Percentiles rank a stretch among this genome's conserved stretches.
These are phyloP conservation scores for Byasa hedistus DNA, from an alignment of 2,888 invertebrate genomes.

Conservation along the genomic window DNA sequence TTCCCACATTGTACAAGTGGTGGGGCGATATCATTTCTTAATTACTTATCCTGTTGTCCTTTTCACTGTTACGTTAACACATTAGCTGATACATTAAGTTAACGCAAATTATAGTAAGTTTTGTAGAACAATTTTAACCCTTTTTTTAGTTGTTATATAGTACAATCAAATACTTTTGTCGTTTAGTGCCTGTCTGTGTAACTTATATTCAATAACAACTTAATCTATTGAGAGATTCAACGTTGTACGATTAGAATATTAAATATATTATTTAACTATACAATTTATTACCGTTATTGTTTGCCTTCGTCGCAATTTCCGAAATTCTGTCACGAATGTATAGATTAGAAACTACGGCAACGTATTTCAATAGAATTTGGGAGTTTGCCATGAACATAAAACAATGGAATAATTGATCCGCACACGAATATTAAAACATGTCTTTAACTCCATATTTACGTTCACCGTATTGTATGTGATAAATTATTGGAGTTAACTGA, in stretches of 20 bases:
- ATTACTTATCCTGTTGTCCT: slow-evolving; percentile 21
- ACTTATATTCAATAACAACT: neutral
- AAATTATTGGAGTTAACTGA: too few relatives aligned
- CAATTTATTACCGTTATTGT: slow-evolving; percentile 50
- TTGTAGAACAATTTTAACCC: neutral
- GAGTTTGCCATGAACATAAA: slow-evolving; percentile 52
- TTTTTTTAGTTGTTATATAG: neutral
- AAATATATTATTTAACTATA: slow-evolving; percentile 55
- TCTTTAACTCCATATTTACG: neutral
- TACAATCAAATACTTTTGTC: neutral
- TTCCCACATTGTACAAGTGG: slow-evolving; percentile 46
- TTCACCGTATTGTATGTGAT: too few relatives aligned
- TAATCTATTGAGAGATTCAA: slow-evolving; percentile 15
- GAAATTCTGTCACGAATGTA: slow-evolving; percentile 58
- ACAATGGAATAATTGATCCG: slow-evolving; percentile 50
- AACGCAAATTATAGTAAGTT: neutral
- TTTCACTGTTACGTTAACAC: slow-evolving; percentile 4
- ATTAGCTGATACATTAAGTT: neutral
- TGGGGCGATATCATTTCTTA: slow-evolving; percentile 20
- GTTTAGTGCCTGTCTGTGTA: neutral
- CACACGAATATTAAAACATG: slow-evolving; percentile 17
- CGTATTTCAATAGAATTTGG: slow-evolving; percentile 60
- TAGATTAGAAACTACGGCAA: slow-evolving; percentile 42
- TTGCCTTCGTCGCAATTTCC: slow-evolving; percentile 46
- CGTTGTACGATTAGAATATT: slow-evolving; percentile 30